Conservation (phyloP, 2,888 invertebrate genomes). For the Acrocera orbiculus region DNA sequence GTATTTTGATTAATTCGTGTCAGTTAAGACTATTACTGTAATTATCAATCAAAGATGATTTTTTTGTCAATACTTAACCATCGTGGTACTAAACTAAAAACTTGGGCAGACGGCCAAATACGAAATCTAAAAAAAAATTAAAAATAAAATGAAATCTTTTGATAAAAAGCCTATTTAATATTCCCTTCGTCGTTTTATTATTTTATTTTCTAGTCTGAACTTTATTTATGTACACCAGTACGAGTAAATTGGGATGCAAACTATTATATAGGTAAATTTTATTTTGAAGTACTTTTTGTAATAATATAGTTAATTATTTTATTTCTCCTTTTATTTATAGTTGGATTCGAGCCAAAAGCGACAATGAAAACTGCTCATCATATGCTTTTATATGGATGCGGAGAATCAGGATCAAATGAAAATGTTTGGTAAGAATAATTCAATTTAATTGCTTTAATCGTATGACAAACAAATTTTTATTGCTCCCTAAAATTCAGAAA, state of each 20-base stretch:
- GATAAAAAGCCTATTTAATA: neutral
- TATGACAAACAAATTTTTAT: neutral
- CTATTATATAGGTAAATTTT: constrained; percentile 78
- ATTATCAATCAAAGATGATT: no score
- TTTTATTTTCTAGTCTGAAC: constrained; percentile 57
- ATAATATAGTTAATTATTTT: neutral
- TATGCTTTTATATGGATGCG: constrained; percentile 82
- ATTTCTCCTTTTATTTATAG: constrained; percentile 33
- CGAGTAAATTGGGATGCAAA: constrained; percentile 56
- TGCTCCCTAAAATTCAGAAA: neutral
- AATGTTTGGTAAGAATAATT: constrained; percentile 46
- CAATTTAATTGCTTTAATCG: neutral
- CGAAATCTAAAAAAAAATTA: neutral
- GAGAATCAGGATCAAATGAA: constrained; percentile 35
- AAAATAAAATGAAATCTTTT: neutral
- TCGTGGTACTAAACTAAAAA: no score
- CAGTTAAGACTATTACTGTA: no score
- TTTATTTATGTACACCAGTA: constrained; percentile 81
- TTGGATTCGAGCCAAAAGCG: constrained; percentile 83
- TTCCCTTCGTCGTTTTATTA: constrained; percentile 5
- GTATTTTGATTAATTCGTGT: no score
- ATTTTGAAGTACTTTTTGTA: no score
- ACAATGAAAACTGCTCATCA: constrained; percentile 84
- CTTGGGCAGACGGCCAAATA: no score
- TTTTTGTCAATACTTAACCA: no score